Evolutionary conservation across 35 echinoderm and acorn worm genomes (phyloP).

Genomic region (Heliocidaris tuberculata): DNA sequence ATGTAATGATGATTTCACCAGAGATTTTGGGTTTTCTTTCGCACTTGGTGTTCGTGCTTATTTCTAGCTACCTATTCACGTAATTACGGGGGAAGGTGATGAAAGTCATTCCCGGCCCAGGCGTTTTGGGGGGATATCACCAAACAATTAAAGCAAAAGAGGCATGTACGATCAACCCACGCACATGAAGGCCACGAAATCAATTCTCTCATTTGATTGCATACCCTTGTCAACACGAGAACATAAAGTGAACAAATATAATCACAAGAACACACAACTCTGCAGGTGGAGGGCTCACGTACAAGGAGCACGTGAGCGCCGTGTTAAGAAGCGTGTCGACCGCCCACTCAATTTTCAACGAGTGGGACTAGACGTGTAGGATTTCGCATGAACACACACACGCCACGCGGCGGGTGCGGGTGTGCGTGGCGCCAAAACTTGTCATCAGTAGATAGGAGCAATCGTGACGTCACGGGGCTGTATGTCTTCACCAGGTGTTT

Average conservation of each 20-base stretch:
- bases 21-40: neutral
- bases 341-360: slow-evolving; percentile 46
- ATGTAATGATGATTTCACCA: neutral
- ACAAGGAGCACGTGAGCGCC: neutral
- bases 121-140: neutral
- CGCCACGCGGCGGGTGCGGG: neutral
- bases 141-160: slow-evolving; percentile 12
- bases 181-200: neutral
- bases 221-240: slow-evolving; percentile 9
- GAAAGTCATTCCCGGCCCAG: neutral
- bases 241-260: slow-evolving; percentile 13
- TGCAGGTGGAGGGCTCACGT: slow-evolving; percentile 22
- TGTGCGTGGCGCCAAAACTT: slow-evolving; percentile 20
- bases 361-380: slow-evolving; percentile 36
- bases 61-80: neutral
- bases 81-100: slow-evolving; percentile 15
- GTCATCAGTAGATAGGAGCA: slow-evolving; percentile 12
- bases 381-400: slow-evolving; percentile 32
- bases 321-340: slow-evolving; percentile 28
- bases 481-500: slow-evolving; percentile 55
- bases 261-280: slow-evolving; percentile 2
- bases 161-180: neutral
- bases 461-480: slow-evolving; percentile 30
- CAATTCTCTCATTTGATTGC: slow-evolving; percentile 17
- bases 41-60: neutral